Evolutionary conservation across 2,888 invertebrate genomes (phyloP).

Genomic region (Orthonevra nobilis): DNA sequence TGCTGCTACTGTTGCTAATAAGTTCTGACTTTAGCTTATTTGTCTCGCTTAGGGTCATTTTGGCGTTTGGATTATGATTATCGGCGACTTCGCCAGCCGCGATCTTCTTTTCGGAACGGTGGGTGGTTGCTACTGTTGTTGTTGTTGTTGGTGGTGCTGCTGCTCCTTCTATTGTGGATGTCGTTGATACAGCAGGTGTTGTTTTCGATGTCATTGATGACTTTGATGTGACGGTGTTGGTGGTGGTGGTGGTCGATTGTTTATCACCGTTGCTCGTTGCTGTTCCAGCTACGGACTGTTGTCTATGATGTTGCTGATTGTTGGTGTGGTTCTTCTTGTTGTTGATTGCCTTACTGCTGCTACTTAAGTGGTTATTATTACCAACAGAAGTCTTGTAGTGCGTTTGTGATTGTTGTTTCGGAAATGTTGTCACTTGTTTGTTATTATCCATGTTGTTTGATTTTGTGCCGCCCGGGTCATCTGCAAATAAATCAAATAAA

Average conservation of each 20-base stretch:
- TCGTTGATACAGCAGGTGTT: no score
- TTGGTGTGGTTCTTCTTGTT: constrained; percentile 68
- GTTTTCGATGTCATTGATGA: constrained; percentile 64
- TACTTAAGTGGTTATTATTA: constrained; percentile 51
- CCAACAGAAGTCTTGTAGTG: constrained; percentile 48
- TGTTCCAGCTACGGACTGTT: constrained; percentile 70
- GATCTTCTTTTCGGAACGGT: constrained; percentile 60
- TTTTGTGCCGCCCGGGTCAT: constrained; percentile 77
- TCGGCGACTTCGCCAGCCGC: constrained; percentile 19
- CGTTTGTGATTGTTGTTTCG: constrained; percentile 63
- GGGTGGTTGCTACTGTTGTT: constrained; percentile 63
- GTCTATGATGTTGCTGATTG: constrained; percentile 69
- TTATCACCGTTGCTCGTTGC: constrained; percentile 54
- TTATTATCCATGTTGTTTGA: constrained; percentile 77
- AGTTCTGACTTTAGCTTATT: constrained; percentile 62
- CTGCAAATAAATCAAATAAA: constrained; percentile 72
- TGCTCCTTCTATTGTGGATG: no score
- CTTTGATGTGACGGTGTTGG: constrained; percentile 60
- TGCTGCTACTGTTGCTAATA: constrained; percentile 72
- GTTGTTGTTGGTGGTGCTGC: constrained; percentile 69
- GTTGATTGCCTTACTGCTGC: constrained; percentile 68
- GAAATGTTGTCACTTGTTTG: constrained; percentile 69
- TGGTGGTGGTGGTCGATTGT: constrained; percentile 54
- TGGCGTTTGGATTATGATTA: constrained; percentile 55
- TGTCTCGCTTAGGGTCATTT: constrained; percentile 66